Evolutionary conservation across 92 coral and sea anemone species (phyloP).

Genomic region (Umimayanthus kanabou): DNA sequence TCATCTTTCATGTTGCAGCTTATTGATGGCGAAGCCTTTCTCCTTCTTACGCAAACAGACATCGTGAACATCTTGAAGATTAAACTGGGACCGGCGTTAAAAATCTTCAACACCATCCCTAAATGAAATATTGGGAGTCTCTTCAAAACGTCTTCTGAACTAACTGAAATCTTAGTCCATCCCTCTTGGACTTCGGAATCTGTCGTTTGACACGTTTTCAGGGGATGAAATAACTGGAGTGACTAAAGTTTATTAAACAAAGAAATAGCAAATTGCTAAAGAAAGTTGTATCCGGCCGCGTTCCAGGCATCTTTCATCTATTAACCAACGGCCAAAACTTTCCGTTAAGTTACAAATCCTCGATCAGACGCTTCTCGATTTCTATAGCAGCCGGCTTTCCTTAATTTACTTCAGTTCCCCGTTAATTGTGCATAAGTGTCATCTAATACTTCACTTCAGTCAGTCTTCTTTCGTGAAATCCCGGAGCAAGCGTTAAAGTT

Average conservation of each 20-base stretch:
- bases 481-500: not conserved
- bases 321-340: too few relatives aligned
- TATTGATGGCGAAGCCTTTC: slow-evolving; percentile 95
- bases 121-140: slow-evolving; percentile 32
- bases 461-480: not conserved
- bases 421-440: too few relatives aligned
- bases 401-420: too few relatives aligned
- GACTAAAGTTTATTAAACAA: not conserved
- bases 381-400: too few relatives aligned
- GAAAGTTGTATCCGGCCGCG: not conserved
- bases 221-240: not conserved
- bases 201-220: not conserved
- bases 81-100: slow-evolving; percentile 94
- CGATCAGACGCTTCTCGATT: too few relatives aligned
- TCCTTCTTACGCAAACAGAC: slow-evolving; percentile 89
- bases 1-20: slow-evolving; percentile 58
- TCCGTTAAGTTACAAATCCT: too few relatives aligned
- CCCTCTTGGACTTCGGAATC: not conserved
- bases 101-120: slow-evolving; percentile 89
- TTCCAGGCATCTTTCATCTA: too few relatives aligned
- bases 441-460: not conserved
- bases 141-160: not conserved
- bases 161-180: too few relatives aligned
- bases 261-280: not conserved
- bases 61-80: slow-evolving; percentile 89